Evolutionary conservation across 2,888 invertebrate genomes (phyloP).

Genomic region (Asteroscopus sphinx): DNA sequence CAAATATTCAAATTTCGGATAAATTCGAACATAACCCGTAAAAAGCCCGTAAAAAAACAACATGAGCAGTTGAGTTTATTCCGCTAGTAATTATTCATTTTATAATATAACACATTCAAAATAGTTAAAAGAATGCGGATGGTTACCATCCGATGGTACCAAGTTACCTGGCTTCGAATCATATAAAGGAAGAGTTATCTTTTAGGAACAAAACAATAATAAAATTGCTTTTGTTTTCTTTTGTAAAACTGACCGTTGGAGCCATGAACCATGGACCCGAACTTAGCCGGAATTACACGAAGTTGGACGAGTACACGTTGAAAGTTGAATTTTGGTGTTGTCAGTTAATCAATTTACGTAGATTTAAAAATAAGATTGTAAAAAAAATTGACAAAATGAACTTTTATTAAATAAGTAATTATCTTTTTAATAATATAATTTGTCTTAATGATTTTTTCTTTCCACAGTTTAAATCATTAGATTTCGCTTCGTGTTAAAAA

Average conservation of each 20-base stretch:
- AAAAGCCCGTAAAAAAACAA: not conserved
- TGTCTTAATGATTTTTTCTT: no score
- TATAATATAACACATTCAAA: slow-evolving; percentile 22
- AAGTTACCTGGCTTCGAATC: slow-evolving; percentile 49
- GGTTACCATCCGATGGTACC: slow-evolving; percentile 18
- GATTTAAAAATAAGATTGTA: not conserved
- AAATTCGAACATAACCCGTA: not conserved
- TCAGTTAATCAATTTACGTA: slow-evolving; percentile 38
- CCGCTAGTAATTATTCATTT: not conserved
- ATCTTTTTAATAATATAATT: no score
- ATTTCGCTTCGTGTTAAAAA: no score
- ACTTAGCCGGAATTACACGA: slow-evolving; percentile 51
- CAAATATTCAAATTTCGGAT: slow-evolving; percentile 13
- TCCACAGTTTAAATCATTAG: no score
- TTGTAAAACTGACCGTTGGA: slow-evolving; percentile 64
- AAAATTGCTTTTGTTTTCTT: slow-evolving; percentile 67
- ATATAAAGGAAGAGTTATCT: slow-evolving; percentile 43
- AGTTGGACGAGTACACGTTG: slow-evolving; percentile 61
- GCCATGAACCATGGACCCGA: slow-evolving; percentile 65
- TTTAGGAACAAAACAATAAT: slow-evolving; percentile 52
- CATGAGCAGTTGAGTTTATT: not conserved
- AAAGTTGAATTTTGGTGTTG: slow-evolving; percentile 72
- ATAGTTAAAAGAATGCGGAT: slow-evolving; percentile 33
- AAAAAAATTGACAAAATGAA: not conserved
- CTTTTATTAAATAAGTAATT: no score